Evolutionary conservation across 2,797 vertebrate genomes (phyloP), one percentile per base, ranked within the genome.

Genomic region (Phaenicophaeus curvirostris): DNA sequence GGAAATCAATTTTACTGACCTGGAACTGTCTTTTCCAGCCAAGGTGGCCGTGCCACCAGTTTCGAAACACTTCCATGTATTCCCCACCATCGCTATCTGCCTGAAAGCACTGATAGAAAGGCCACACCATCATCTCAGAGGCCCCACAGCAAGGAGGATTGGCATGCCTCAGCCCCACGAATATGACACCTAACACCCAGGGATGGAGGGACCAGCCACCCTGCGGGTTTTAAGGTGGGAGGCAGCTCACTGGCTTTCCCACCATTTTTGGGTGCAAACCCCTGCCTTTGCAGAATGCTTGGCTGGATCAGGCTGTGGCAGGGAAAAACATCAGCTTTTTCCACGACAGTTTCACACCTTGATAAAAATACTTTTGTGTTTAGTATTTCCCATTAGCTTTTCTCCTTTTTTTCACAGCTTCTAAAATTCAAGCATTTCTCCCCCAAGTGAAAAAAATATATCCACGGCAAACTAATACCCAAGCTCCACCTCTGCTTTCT

Each of bases 221-320:
- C 9, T 0, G 0, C 53, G 18, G 15, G 13, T 41, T 9, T 31
- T 2, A 4, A 75, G 10, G 9, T 1, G 3, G 42, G 42, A 76
- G 16, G 19, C 11, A 37, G 24, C 13, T 30, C 42, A 30, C 28
- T 28, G 35, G 5, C 15, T 76, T 3, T 31, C 6, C 15, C 42
- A 25, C 4, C 3, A 5, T 28, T 83, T 91, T 41, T 62, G 30
- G 30, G 9, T 55, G 69, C n/a, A 88, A 55, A 55, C 5, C 10
- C 6, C 28, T 67, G 65, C 30, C 41, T 39, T 63, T 39, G 15
- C 44, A 54, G 48, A 18, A 5, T 74, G 41, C 51, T 30, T 42
- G 19, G 21, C 19, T 88, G 69, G 14, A 74, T 61, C 6, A 28
- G 27, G 18, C 54, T 51, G 41, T 33, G 31, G 21, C 8, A 20